Conservation (phyloP, 2,888 invertebrate species). For the Rhagophthalmus giganteus region DNA sequence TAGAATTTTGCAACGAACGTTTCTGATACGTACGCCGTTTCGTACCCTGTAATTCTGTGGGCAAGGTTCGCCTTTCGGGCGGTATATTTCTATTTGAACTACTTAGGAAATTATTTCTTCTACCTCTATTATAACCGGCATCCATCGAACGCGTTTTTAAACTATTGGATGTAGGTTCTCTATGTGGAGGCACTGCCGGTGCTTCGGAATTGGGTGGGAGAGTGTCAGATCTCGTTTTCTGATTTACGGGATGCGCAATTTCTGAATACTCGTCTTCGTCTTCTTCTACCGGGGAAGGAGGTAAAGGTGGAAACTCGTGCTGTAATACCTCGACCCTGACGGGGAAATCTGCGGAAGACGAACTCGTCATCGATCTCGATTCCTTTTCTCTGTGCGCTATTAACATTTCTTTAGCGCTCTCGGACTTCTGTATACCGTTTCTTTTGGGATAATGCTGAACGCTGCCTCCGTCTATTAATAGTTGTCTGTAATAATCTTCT, state of each 20-base stretch:
- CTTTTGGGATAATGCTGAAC: constrained; percentile 53
- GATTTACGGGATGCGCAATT: constrained; percentile 59
- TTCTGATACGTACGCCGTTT: constrained; percentile 50
- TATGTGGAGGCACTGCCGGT: constrained; percentile 75
- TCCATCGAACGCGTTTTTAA: constrained; percentile 86
- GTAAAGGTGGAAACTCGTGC: constrained; percentile 75
- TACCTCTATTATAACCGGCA: constrained; percentile 66
- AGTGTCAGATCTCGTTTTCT: constrained; percentile 60
- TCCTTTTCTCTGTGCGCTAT: constrained; percentile 57
- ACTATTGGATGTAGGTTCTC: constrained; percentile 65
- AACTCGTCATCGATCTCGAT: constrained; percentile 46
- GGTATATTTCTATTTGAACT: constrained; percentile 62
- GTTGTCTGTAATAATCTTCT: constrained; percentile 52
- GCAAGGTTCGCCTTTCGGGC: constrained; percentile 73
- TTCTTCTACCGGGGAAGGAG: constrained; percentile 82
- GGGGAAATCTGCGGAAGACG: constrained; percentile 61
- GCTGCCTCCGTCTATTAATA: constrained; percentile 57
- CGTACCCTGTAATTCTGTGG: constrained; percentile 66
- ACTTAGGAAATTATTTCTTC: constrained; percentile 52
- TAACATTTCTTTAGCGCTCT: constrained; percentile 73
- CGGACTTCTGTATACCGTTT: constrained; percentile 73
- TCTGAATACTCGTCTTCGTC: constrained; percentile 76
- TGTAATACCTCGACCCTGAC: constrained; percentile 69
- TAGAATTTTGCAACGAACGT: constrained; percentile 59
- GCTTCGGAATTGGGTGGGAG: constrained; percentile 62